Base-by-base conservation (phyloP, 1,140 invertebrate genomes). In the Lepidotrigona ventralis region DNA sequence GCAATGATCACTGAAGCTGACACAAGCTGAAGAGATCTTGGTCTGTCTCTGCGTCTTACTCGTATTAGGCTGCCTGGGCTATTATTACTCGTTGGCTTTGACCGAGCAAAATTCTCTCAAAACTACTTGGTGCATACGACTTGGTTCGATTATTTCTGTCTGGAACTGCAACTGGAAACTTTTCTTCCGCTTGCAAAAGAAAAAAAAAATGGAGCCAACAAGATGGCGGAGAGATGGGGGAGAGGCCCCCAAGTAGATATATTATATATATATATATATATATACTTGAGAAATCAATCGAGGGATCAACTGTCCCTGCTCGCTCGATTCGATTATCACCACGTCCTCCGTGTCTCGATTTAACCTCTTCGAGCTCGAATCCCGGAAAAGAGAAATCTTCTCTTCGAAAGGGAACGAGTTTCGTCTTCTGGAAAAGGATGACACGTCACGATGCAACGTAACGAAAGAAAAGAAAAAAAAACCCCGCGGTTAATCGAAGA, bases 11-110 rank as follows among this genome's bases (percentile, higher is more conserved):
- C 2, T 26, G 74, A 63, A 64, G 39, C n/a, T 63, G 15, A 72
- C 26, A 23, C 56, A 80, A 80, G 70, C 69, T 33, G 26, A 63
- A 75, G 51, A 81, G 58, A 19, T 74, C 26, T 46, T 46, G 39
- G 39, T 46, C 6, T 46, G 39, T 56, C 11, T 46, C 72, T 77
- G 58, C 66, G 4, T 19, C 63, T 63, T 63, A 56, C 39, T 33
- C 58, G 26, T 46, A 46, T 46, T 8, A 46, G 39, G 39, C 39
- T 53, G n/a, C 68, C 23, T 39, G 14, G 39, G 12, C 21, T 19
- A 21, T 11, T 46, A 8, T 46, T 8, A 39, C 39, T 39, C 33
- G 21, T n/a, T 8, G 23, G 3, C 5, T 14, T 71, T 71, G 51
- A 71, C 9, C 39, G 39, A 39, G 39, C 39, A 46, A 46, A 46